Evolutionary conservation across 2,113 vertebrate genomes (phyloP).

Genomic region (Neoarius graeffei): DNA sequence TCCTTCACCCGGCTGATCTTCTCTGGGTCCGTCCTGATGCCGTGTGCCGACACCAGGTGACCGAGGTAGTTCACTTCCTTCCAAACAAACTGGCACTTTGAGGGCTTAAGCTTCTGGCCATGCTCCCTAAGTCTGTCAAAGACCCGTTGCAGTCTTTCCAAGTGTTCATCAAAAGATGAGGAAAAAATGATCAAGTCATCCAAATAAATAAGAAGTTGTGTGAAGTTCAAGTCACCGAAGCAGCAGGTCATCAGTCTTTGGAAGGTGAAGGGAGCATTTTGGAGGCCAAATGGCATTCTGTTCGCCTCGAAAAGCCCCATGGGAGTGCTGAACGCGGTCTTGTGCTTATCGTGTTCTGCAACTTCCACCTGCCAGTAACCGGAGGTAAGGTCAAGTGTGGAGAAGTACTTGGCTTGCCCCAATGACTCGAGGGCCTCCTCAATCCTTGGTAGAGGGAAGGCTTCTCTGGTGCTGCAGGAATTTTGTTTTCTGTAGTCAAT

Average conservation of each 20-base stretch:
- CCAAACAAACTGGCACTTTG: not conserved
- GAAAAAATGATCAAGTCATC: slow-evolving; percentile 31
- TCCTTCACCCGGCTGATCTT: not conserved
- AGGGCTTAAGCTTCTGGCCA: slow-evolving; percentile 25
- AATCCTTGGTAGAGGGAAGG: slow-evolving; percentile 16
- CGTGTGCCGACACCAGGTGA: not conserved
- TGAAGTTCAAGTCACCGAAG: slow-evolving; percentile 17
- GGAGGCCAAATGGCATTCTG: slow-evolving; percentile 9
- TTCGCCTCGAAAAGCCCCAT: not conserved
- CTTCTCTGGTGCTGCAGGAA: slow-evolving; percentile 2
- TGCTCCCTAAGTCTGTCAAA: not conserved
- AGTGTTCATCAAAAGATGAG: slow-evolving; percentile 16
- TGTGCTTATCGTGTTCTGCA: not conserved
- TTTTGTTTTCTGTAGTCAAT: not conserved
- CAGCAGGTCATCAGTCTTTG: slow-evolving; percentile 32
- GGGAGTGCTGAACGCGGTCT: slow-evolving; percentile 43
- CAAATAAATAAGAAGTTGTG: not conserved
- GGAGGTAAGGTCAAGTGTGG: slow-evolving; percentile 35
- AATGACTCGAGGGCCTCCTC: not conserved
- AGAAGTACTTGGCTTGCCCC: slow-evolving; percentile 43
- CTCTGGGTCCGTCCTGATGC: not conserved
- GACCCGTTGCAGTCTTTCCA: not conserved
- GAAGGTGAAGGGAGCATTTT: slow-evolving; percentile 31
- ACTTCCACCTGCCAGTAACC: slow-evolving; percentile 52
- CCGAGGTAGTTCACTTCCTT: slow-evolving; percentile 26